Evolutionary conservation across 2,113 vertebrate genomes (phyloP).

Genomic region (Tragulus kanchil): DNA sequence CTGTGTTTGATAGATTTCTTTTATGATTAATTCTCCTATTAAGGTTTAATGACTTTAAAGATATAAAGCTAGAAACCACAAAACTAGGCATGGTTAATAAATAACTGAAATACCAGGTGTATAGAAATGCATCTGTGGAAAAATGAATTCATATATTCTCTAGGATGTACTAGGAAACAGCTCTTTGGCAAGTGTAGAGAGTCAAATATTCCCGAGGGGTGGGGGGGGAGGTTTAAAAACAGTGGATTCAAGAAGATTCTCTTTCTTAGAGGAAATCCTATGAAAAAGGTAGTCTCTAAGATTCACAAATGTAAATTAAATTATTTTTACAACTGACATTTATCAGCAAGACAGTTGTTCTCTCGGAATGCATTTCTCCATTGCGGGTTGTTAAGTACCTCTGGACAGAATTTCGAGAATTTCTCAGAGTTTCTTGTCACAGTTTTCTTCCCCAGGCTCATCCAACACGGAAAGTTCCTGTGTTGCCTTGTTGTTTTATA

Average conservation of each 20-base stretch:
- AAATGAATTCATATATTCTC: slow-evolving; percentile 69
- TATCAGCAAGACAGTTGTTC: not conserved
- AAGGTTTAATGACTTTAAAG: slow-evolving; percentile 82
- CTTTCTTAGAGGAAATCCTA: slow-evolving; percentile 16
- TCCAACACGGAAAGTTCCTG: accelerated
- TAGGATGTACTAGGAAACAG: slow-evolving; percentile 29
- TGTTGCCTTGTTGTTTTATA: not conserved
- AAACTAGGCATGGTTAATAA: slow-evolving; percentile 74
- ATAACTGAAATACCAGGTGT: slow-evolving; percentile 75
- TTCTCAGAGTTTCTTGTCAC: not conserved
- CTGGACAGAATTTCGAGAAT: not conserved
- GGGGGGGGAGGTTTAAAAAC: not conserved
- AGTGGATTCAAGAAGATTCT: slow-evolving; percentile 23
- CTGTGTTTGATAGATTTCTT: slow-evolving; percentile 79
- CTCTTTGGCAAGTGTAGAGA: slow-evolving; percentile 48
- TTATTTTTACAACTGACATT: slow-evolving; percentile 17
- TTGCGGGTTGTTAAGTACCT: not conserved
- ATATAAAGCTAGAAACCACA: slow-evolving; percentile 75
- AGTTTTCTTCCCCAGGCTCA: not conserved
- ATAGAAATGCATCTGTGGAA: slow-evolving; percentile 55
- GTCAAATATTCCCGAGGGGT: not conserved
- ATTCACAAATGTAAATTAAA: slow-evolving; percentile 26
- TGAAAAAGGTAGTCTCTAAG: not conserved
- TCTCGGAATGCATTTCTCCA: not conserved
- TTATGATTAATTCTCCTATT: slow-evolving; percentile 82